These are phyloP conservation scores for Lucinisca nassula DNA, from an alignment of 2,888 invertebrate species.

Conservation along the genomic window DNA sequence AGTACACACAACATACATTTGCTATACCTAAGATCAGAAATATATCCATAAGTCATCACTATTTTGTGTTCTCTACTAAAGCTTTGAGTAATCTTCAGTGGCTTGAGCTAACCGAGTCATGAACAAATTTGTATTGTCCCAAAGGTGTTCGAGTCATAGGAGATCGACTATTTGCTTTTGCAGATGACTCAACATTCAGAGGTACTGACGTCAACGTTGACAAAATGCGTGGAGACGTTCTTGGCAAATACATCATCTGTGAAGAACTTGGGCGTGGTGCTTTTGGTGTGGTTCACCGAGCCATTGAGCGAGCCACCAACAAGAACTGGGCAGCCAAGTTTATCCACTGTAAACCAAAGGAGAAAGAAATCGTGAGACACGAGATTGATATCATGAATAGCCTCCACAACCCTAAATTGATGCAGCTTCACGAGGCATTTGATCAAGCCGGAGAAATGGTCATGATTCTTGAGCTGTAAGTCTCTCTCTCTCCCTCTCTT, in stretches of 20 bases:
- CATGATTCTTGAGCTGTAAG: conserved; percentile 89
- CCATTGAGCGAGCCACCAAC: conserved; percentile 88
- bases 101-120: no score
- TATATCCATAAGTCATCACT: no score
- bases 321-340: conserved; percentile 89
- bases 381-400: conserved; percentile 89
- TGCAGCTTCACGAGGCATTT: conserved; percentile 88
- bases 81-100: no score
- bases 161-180: background rate
- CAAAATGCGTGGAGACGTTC: conserved; percentile 84
- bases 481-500: no score
- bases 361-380: conserved; percentile 88
- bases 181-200: conserved; percentile 78
- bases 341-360: conserved; percentile 87
- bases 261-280: conserved; percentile 88
- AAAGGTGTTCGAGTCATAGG: no score
- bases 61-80: no score
- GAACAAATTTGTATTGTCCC: no score
- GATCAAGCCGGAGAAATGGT: conserved; percentile 88
- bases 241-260: conserved; percentile 87
- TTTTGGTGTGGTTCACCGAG: conserved; percentile 88
- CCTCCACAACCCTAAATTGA: conserved; percentile 88
- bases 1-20: no score
- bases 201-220: conserved; percentile 82
- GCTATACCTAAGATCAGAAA: no score